phyloP scores from a whole-genome alignment of 1,140 invertebrate species.

The Batillaria attramentaria region DNA sequence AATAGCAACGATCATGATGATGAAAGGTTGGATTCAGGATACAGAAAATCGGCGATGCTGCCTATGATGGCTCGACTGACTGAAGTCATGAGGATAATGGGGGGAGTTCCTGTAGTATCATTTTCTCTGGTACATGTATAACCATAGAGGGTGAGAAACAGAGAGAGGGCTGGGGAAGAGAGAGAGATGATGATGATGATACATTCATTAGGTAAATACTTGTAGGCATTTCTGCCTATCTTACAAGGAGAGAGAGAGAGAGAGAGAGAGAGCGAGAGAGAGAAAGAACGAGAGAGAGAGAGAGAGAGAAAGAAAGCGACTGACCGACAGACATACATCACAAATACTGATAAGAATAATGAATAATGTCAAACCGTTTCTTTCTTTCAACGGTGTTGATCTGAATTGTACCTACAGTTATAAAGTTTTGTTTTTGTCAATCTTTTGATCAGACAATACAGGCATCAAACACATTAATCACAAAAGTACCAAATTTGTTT shows the following conservation, averaged over 20 bases:
- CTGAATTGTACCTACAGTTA: not conserved
- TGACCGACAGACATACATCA: not conserved
- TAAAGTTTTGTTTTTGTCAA: not conserved
- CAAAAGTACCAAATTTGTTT: not conserved
- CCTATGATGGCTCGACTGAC: no score
- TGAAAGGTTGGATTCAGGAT: not conserved
- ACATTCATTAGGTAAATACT: no score
- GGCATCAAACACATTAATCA: constrained; percentile 27
- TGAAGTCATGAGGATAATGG: no score
- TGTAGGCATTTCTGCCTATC: no score
- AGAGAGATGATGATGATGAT: no score
- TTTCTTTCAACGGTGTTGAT: no score
- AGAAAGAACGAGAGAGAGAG: no score
- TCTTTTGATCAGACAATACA: constrained; percentile 3
- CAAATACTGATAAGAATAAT: not conserved
- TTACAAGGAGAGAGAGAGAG: no score
- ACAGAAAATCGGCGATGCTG: not conserved
- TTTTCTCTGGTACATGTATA: not conserved
- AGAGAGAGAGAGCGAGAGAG: no score
- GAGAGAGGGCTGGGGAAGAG: not conserved
- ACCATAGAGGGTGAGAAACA: not conserved
- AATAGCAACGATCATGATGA: not conserved
- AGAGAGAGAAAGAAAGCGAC: not conserved
- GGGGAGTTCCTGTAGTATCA: no score
- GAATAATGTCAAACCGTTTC: no score